Conservation (phyloP, 2,113 vertebrate genomes). For the Micromys minutus region DNA sequence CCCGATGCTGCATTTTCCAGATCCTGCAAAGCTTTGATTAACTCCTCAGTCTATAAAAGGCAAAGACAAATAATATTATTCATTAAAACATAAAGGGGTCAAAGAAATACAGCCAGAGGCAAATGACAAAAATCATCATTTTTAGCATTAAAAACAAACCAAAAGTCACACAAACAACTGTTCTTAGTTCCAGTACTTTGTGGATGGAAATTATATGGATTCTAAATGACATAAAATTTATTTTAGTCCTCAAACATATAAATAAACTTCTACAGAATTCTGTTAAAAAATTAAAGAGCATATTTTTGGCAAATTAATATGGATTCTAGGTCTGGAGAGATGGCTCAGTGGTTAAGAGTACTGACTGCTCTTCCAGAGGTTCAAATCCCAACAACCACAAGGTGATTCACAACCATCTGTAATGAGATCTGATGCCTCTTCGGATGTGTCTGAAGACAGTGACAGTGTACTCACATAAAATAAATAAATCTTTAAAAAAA, state of each 20-base stretch:
- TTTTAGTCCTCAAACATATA: not conserved
- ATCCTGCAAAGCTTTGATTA: slow-evolving; percentile 98
- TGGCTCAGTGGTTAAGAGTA: no score
- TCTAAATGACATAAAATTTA: slow-evolving; percentile 52
- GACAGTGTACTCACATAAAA: no score
- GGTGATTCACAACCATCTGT: no score
- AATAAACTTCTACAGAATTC: not conserved
- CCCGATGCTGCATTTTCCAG: slow-evolving; percentile 98
- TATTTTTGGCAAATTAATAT: not conserved
- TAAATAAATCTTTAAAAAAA: no score
- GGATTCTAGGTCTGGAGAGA: no score
- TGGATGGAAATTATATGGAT: not conserved
- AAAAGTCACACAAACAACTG: not conserved
- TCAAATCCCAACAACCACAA: no score
- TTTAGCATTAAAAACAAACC: not conserved
- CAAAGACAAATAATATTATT: slow-evolving; percentile 47
- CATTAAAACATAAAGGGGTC: not conserved
- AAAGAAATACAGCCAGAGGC: slow-evolving; percentile 30
- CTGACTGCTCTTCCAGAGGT: no score
- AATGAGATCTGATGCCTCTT: no score
- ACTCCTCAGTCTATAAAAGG: slow-evolving; percentile 92
- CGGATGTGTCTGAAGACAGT: no score
- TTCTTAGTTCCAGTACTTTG: not conserved
- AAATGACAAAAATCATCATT: slow-evolving; percentile 8
- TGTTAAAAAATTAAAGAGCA: not conserved